These are phyloP conservation scores for Pampus argenteus DNA, from an alignment of 2,797 vertebrate genomes.

Conservation along the genomic window DNA sequence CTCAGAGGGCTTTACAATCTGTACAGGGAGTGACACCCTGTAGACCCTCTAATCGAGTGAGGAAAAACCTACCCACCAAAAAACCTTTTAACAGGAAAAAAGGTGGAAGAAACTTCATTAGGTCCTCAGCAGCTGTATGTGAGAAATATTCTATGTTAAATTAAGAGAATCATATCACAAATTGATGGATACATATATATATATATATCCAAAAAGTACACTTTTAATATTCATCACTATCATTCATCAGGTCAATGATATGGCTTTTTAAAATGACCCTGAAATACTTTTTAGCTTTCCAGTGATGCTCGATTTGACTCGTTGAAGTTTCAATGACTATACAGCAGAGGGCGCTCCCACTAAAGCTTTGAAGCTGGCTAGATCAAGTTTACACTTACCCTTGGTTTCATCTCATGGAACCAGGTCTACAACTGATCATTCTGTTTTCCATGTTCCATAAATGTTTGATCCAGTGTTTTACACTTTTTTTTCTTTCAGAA, in stretches of 20 bases:
- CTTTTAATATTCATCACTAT: background rate
- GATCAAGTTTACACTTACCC: background rate
- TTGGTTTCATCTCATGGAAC: background rate
- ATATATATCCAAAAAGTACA: too few species aligned
- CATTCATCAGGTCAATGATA: background rate
- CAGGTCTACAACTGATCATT: background rate
- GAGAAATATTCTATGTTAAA: background rate
- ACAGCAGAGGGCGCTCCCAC: slow-evolving; percentile 68
- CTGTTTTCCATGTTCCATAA: background rate
- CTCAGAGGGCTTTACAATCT: too few species aligned
- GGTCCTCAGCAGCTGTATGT: too few species aligned
- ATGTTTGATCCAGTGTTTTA: background rate
- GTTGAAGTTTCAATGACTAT: slow-evolving; percentile 2
- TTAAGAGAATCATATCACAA: background rate
- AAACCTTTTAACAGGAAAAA: too few species aligned
- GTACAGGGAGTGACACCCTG: too few species aligned
- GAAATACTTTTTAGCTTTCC: background rate
- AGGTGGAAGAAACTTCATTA: too few species aligned
- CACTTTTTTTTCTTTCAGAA: background rate
- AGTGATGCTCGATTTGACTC: background rate
- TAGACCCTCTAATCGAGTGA: too few species aligned
- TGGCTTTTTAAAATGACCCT: background rate
- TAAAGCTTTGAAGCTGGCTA: slow-evolving; percentile 35
- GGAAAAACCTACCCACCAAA: too few species aligned
- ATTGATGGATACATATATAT: background rate